Conservation (phyloP, 2,797 vertebrate genomes). For the Acanthurus leucopareius region DNA sequence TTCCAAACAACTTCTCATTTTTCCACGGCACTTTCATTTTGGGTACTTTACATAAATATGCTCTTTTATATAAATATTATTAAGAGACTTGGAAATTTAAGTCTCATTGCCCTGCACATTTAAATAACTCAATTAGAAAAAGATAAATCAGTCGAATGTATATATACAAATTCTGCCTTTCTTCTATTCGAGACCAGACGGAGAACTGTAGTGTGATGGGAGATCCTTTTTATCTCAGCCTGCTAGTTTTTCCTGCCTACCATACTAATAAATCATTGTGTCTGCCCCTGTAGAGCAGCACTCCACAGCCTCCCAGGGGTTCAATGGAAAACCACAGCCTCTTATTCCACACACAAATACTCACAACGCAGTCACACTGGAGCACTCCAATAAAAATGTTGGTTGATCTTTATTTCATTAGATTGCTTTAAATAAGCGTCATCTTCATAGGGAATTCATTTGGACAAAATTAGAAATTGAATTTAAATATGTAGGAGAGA, state of each 20-base stretch:
- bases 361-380: constrained; percentile 58
- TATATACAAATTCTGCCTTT: constrained; percentile 8
- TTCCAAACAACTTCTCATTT: constrained; percentile 24
- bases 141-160: background rate
- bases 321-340: constrained; percentile 74
- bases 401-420: constrained; percentile 78
- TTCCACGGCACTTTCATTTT: constrained; percentile 1
- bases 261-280: constrained; percentile 77
- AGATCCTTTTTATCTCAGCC: constrained; percentile 75
- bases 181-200: constrained; percentile 25
- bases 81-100: constrained; percentile 20
- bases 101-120: constrained; percentile 20
- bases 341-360: constrained; percentile 53
- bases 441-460: constrained; percentile 74
- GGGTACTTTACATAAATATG: background rate
- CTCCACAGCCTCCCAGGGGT: constrained; percentile 72
- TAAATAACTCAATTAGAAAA: constrained; percentile 23
- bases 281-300: constrained; percentile 68
- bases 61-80: constrained; percentile 34
- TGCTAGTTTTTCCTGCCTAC: constrained; percentile 62
- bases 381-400: constrained; percentile 65
- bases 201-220: constrained; percentile 58
- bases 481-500: constrained; percentile 77
- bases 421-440: constrained; percentile 63
- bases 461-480: constrained; percentile 75